Conservation (phyloP, 2,888 invertebrate species). For the Syrista parreyssii region DNA sequence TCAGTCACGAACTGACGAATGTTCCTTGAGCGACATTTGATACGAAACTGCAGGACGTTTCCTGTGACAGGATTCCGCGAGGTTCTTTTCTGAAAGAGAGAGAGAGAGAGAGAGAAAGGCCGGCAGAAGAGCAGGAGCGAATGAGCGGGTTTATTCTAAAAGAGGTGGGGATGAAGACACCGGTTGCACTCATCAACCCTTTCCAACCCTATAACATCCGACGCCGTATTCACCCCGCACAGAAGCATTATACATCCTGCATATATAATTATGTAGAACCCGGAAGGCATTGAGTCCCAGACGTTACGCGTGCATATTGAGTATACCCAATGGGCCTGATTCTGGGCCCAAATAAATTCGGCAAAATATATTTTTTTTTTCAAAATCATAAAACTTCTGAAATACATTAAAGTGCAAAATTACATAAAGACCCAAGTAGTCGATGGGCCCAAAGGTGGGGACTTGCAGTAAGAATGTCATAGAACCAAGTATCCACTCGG, state of each 20-base stretch:
- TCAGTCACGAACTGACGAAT: slow-evolving; percentile 17
- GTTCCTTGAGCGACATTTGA: slow-evolving; percentile 58
- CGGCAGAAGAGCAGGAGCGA: slow-evolving; percentile 16
- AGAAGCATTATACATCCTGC: slow-evolving; percentile 37
- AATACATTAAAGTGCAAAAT: too few relatives aligned
- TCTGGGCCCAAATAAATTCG: too few relatives aligned
- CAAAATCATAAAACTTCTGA: too few relatives aligned
- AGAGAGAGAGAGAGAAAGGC: slow-evolving; percentile 25
- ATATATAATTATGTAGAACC: slow-evolving; percentile 41
- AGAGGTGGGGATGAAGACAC: slow-evolving; percentile 59
- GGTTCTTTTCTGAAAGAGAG: slow-evolving; percentile 48
- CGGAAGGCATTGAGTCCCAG: too few relatives aligned
- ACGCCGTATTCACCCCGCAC: slow-evolving; percentile 1
- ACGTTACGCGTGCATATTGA: too few relatives aligned
- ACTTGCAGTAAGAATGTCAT: too few relatives aligned
- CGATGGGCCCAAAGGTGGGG: too few relatives aligned
- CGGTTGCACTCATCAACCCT: slow-evolving; percentile 65
- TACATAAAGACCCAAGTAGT: too few relatives aligned
- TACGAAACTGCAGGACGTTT: slow-evolving; percentile 59
- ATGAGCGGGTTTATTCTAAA: slow-evolving; percentile 25
- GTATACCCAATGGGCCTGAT: too few relatives aligned
- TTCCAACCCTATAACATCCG: slow-evolving; percentile 30
- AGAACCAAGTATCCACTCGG: too few relatives aligned
- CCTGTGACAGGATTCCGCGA: slow-evolving; percentile 57
- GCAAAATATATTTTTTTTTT: too few relatives aligned